phyloP scores from a whole-genome alignment of 2,888 invertebrate species.

The Phasia obesa region DNA sequence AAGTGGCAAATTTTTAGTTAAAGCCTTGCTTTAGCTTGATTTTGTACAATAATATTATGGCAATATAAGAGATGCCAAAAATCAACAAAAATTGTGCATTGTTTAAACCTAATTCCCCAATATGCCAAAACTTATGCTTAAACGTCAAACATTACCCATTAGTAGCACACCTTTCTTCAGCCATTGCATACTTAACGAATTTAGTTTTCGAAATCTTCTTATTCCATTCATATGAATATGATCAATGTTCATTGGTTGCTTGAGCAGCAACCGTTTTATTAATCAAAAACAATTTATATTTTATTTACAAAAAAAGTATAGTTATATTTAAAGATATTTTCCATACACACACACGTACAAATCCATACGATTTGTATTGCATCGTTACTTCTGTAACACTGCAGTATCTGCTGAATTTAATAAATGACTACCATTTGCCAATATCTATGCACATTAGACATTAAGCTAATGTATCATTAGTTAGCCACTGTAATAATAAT shows the following conservation, averaged over 20 bases:
- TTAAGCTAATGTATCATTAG: constrained; percentile 71
- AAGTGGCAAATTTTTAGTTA: too few species aligned
- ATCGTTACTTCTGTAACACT: background rate
- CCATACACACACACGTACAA: constrained; percentile 5
- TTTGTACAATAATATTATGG: too few species aligned
- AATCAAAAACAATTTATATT: constrained; percentile 61
- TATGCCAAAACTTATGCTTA: too few species aligned
- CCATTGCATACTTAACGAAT: background rate
- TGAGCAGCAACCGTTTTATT: constrained; percentile 58
- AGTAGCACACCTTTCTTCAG: background rate
- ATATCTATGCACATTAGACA: constrained; percentile 68
- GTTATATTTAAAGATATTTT: constrained; percentile 56
- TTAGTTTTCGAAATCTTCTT: background rate
- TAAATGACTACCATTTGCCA: constrained; percentile 67
- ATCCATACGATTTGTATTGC: background rate
- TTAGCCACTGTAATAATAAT: constrained; percentile 62
- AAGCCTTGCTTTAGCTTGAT: too few species aligned
- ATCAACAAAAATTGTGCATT: too few species aligned
- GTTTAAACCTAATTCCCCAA: too few species aligned
- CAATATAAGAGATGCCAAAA: too few species aligned
- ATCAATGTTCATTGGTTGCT: constrained; percentile 47
- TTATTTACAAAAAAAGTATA: constrained; percentile 49
- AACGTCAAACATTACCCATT: too few species aligned
- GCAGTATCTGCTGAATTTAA: constrained; percentile 60
- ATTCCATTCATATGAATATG: constrained; percentile 1